A percentile compares a stretch with the other conserved stretches of the same genome.
Evolutionary conservation across 2,113 vertebrate species (phyloP).

Genomic region (Melospiza georgiana): DNA sequence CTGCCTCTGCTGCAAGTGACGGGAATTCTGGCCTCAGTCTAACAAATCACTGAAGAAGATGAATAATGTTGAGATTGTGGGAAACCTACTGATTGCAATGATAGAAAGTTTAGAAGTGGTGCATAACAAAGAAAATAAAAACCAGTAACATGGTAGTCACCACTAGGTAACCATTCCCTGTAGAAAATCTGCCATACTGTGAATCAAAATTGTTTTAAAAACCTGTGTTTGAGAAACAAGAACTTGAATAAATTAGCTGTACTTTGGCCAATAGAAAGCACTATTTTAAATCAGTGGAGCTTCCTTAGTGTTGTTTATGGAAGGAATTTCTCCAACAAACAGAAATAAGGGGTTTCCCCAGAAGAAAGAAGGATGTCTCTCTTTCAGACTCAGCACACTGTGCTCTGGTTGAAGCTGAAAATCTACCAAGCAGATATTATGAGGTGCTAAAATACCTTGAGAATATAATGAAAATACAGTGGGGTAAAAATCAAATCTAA

Average conservation of each 20-base stretch:
- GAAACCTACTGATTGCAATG: not conserved
- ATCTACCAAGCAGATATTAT: not conserved
- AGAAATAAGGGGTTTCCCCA: not conserved
- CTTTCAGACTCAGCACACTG: not conserved
- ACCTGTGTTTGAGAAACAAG: not conserved
- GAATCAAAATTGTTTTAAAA: not conserved
- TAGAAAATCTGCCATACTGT: not conserved
- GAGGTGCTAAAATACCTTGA: not conserved
- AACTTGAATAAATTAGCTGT: not conserved
- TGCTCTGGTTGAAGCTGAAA: not conserved
- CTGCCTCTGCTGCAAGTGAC: not conserved
- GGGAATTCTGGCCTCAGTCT: not conserved
- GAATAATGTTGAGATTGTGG: not conserved
- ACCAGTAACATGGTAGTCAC: not conserved
- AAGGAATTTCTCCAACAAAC: not conserved
- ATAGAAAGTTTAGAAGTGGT: not conserved
- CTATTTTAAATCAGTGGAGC: not conserved
- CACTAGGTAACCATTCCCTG: not conserved
- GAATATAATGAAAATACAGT: not conserved
- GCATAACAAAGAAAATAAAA: not conserved
- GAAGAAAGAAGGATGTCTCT: not conserved
- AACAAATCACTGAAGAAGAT: not conserved
- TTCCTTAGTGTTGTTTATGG: not conserved
- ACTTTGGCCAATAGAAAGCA: not conserved
- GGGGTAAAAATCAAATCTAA: not conserved